Percentiles rank a stretch among this genome's conserved stretches.
Evolutionary conservation across 2,888 invertebrate species (phyloP).

Genomic region (Drosophila paranaensis): DNA sequence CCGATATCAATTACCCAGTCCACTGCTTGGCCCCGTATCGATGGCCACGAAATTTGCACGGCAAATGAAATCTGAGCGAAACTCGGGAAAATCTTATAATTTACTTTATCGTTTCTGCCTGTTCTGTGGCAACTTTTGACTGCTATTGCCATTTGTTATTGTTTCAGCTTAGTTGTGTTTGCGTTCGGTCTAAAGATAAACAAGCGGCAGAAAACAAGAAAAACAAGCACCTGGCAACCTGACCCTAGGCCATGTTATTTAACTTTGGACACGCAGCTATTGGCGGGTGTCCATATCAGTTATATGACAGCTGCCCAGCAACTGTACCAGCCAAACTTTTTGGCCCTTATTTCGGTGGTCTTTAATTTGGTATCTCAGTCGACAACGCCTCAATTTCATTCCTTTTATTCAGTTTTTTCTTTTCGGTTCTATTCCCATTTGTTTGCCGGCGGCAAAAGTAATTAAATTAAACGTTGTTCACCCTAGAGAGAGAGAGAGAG

Average conservation of each 20-base stretch:
- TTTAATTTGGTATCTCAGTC: constrained; percentile 19
- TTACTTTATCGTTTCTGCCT: constrained; percentile 45
- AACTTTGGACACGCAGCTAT: constrained; percentile 72
- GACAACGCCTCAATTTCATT: constrained; percentile 6
- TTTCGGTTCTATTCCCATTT: constrained; percentile 24
- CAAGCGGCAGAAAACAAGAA: constrained; percentile 40
- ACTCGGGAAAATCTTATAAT: constrained; percentile 67
- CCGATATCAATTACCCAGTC: constrained; percentile 62
- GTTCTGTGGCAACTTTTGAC: constrained; percentile 49
- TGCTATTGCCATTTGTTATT: constrained; percentile 55
- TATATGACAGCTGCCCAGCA: constrained; percentile 34
- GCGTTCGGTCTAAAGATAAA: constrained; percentile 66
- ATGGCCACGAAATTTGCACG: constrained; percentile 44
- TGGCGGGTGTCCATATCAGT: constrained; percentile 59
- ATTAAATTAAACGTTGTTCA: constrained; percentile 63
- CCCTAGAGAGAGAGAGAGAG: constrained; percentile 4
- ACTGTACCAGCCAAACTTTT: constrained; percentile 40
- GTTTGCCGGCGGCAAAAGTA: constrained; percentile 56
- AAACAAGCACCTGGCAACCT: constrained; percentile 58
- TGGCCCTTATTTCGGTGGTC: neutral
- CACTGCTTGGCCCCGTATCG: constrained; percentile 26
- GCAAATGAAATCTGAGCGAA: constrained; percentile 43
- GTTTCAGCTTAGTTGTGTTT: constrained; percentile 71
- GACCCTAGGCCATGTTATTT: constrained; percentile 66
- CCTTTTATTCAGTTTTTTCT: neutral